These are phyloP conservation scores for Melanerpes formicivorus DNA, from an alignment of 2,113 vertebrate genomes.

Conservation along the genomic window DNA sequence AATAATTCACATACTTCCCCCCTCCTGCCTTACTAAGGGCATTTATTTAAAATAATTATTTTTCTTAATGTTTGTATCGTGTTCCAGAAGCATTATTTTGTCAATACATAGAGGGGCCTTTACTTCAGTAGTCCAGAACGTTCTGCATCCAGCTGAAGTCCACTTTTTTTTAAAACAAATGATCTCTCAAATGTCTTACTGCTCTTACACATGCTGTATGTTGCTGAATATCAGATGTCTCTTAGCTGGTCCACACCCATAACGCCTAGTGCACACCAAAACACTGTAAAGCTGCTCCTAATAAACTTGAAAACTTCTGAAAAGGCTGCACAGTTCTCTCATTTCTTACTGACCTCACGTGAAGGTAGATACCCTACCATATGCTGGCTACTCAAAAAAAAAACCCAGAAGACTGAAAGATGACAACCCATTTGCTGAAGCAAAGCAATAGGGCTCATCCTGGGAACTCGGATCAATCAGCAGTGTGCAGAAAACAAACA, in stretches of 20 bases:
- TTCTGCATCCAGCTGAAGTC: neutral
- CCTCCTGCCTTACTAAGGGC: neutral
- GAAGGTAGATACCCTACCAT: neutral
- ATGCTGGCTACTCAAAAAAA: neutral
- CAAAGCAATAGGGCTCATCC: neutral
- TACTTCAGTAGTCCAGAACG: neutral
- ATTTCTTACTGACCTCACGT: neutral
- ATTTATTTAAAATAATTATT: neutral
- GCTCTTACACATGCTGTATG: accelerated
- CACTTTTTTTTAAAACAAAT: accelerated
- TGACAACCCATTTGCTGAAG: neutral
- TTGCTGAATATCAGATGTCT: accelerated
- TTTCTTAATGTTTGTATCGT: neutral
- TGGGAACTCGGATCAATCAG: neutral
- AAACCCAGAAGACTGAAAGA: neutral
- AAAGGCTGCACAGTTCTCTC: neutral
- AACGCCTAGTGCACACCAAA: neutral
- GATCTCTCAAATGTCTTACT: neutral
- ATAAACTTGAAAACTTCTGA: neutral
- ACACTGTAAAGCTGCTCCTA: neutral
- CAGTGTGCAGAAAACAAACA: neutral
- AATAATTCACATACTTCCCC: neutral
- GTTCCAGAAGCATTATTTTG: neutral
- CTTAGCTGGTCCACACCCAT: neutral
- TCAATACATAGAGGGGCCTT: neutral